A percentile compares a stretch with the other conserved stretches of the same genome.
Evolutionary conservation across 2,888 invertebrate species (phyloP).

Genomic region (Plemyria rubiginata): DNA sequence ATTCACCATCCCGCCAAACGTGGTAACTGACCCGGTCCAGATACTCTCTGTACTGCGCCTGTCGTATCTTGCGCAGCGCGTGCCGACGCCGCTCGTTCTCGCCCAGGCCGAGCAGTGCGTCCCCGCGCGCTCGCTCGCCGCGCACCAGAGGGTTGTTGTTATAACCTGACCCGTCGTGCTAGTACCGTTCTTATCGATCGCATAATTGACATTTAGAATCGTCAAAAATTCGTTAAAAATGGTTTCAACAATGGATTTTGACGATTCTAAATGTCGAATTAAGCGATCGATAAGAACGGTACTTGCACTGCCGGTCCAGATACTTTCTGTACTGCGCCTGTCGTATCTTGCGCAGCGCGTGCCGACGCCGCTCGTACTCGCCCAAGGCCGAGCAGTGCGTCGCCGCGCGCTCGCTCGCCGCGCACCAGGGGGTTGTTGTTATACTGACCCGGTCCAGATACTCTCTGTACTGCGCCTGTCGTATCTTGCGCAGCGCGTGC

Average conservation of each 20-base stretch:
- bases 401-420: conserved; percentile 65
- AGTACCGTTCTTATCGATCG: too few species aligned
- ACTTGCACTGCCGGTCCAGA: conserved; percentile 83
- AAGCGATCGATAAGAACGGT: too few species aligned
- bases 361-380: conserved; percentile 83
- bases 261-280: too few species aligned
- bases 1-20: too few species aligned
- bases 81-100: conserved; percentile 84
- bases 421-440: conserved; percentile 84
- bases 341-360: conserved; percentile 78
- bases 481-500: conserved; percentile 78
- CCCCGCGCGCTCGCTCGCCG: conserved; percentile 65
- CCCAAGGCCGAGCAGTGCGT: conserved; percentile 85
- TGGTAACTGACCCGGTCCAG: too few species aligned
- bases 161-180: too few species aligned
- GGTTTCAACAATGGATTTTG: too few species aligned
- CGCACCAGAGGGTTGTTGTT: conserved; percentile 84
- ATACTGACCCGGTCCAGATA: conserved; percentile 82
- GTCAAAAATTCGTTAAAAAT: too few species aligned
- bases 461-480: conserved; percentile 84
- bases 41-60: conserved; percentile 55
- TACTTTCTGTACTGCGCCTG: conserved; percentile 85
- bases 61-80: conserved; percentile 78
- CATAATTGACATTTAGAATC: too few species aligned
- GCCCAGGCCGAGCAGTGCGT: conserved; percentile 84